Evolutionary conservation across 2,797 vertebrate species (phyloP).

Genomic region (Myotis findleyi): DNA sequence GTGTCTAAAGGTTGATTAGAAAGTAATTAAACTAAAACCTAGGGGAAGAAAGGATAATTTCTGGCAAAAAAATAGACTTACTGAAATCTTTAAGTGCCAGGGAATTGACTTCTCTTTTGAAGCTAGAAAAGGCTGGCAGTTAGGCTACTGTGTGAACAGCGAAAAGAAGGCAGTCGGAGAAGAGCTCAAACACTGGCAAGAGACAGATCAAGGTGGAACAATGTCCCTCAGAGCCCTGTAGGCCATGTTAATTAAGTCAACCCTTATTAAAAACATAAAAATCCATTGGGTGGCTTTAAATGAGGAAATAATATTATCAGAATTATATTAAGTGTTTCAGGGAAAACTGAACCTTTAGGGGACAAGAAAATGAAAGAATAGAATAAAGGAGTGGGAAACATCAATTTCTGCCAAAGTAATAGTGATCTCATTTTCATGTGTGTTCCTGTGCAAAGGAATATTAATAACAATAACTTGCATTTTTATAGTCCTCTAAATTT

Average conservation of each 20-base stretch:
- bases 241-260: neutral
- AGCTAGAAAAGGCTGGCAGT: neutral
- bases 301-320: neutral
- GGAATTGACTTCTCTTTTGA: neutral
- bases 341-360: neutral
- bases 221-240: neutral
- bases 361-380: neutral
- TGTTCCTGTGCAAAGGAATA: neutral
- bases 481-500: neutral
- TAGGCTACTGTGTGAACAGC: neutral
- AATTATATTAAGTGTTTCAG: slow-evolving; percentile 15
- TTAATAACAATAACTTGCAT: neutral
- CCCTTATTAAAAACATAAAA: neutral
- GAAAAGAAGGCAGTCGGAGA: neutral
- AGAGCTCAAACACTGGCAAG: neutral
- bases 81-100: neutral
- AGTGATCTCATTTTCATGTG: neutral
- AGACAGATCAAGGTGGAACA: neutral
- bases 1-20: neutral
- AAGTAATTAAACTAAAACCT: slow-evolving; percentile 15
- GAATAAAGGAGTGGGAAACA: neutral
- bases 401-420: neutral
- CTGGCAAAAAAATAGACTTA: neutral
- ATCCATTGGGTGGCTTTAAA: neutral
- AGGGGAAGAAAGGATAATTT: neutral